These are phyloP conservation scores for Eupithecia dodoneata DNA, from an alignment of 2,888 invertebrate species.

Conservation along the genomic window DNA sequence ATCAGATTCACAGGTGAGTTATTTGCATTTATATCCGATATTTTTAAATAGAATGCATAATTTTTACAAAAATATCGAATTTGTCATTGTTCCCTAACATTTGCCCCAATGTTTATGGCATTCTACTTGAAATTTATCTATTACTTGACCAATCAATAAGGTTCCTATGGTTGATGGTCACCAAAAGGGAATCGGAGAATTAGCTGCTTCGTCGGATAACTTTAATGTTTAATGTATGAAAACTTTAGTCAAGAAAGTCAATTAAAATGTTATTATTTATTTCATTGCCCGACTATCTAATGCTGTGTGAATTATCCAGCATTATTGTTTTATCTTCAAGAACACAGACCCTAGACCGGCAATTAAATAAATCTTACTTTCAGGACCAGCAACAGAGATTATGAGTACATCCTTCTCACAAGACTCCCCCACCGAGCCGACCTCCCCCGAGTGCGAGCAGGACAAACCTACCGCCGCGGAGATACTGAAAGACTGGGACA, in stretches of 20 bases:
- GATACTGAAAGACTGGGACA: slow-evolving; percentile 87
- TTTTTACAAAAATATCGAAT: too few species aligned
- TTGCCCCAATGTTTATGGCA: not conserved
- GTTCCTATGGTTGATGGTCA: not conserved
- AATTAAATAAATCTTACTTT: not conserved
- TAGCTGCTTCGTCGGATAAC: not conserved
- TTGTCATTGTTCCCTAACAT: not conserved
- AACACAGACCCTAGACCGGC: not conserved
- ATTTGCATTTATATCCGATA: not conserved
- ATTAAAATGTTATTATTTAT: not conserved
- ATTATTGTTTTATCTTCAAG: not conserved
- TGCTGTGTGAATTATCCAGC: too few species aligned
- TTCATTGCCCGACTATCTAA: not conserved
- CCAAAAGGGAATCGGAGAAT: not conserved
- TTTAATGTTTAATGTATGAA: not conserved
- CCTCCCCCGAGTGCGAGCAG: slow-evolving; percentile 66
- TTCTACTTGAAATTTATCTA: not conserved
- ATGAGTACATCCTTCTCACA: slow-evolving; percentile 79
- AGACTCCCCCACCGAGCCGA: slow-evolving; percentile 77
- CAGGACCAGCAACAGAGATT: slow-evolving; percentile 76
- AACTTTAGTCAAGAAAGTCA: not conserved
- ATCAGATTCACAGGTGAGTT: slow-evolving; percentile 78
- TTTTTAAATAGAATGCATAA: not conserved
- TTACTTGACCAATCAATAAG: not conserved
- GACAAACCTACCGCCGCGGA: slow-evolving; percentile 72